Percentiles rank a stretch among this genome's conserved stretches.
These are phyloP conservation scores for Chaetops frenatus DNA, from an alignment of 2,113 vertebrate genomes.

Conservation along the genomic window DNA sequence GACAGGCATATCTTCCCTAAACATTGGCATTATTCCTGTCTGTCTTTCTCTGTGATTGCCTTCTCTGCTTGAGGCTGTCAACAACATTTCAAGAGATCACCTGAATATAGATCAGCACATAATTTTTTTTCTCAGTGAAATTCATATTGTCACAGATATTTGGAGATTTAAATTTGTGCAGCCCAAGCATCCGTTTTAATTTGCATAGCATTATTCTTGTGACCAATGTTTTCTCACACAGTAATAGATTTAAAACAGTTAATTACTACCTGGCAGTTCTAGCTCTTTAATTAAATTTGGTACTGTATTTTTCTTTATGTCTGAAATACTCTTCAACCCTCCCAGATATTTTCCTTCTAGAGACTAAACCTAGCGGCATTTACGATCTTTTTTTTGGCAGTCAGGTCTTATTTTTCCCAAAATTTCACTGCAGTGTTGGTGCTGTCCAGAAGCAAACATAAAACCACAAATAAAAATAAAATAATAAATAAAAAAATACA, in stretches of 20 bases:
- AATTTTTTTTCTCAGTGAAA: neutral
- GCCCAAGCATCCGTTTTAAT: neutral
- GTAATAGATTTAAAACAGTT: neutral
- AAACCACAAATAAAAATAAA: neutral
- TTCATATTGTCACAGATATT: neutral
- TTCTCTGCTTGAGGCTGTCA: neutral
- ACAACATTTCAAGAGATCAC: neutral
- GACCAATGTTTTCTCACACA: neutral
- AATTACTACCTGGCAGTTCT: neutral
- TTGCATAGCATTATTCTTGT: neutral
- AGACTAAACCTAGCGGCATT: neutral
- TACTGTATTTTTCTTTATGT: neutral
- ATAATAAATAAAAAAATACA: neutral
- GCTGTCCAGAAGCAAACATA: neutral
- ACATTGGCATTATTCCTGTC: neutral
- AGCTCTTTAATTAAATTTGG: neutral
- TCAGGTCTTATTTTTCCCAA: neutral
- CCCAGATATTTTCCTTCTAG: neutral
- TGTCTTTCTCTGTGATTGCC: neutral
- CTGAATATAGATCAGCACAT: neutral
- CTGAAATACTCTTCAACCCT: neutral
- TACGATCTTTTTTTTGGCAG: neutral
- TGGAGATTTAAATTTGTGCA: neutral
- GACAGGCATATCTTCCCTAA: neutral
- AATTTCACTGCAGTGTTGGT: neutral